Base-by-base conservation (phyloP, 37 sponge, comb jelly and placozoan genomes). In the Tethya wilhelma region DNA sequence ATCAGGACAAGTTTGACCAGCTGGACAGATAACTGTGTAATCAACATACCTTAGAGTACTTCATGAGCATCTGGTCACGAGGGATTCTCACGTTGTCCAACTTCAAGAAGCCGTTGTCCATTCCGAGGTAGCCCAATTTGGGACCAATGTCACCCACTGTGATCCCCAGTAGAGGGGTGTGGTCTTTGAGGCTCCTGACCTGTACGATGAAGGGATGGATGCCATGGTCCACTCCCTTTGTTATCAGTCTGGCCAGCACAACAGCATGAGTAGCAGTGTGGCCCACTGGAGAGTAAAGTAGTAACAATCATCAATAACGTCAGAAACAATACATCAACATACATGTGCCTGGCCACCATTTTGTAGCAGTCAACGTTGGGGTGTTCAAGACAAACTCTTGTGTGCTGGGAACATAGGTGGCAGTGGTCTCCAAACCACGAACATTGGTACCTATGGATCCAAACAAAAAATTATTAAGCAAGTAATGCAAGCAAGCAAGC, bases 131-230 rank as follows among this genome's bases (percentile, higher is more conserved):
- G 4, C 97, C 97, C 56, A 87, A 81, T 78, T 94, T 94, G 19
- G 95, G 92, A n/a, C 97, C 97, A 78, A 97, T 94, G 67, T 97
- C 96, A 37, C 97, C 97, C 19, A 97, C 86, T 43, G 81, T 85
- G 17, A 97, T 66, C 60, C 97, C 97, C 75, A 89, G 93, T 25
- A 94, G 67, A n/a, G 95, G 95, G 38, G 70, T 82, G 82, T 96
- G 96, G 78, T 93, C 87, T 58, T 96, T 74, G 34, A 96, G 74
- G 69, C 91, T 90, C 34, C 96, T 78, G 38, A 96, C 46, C 44
- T 96, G 96, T 2, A 96, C 91, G 3, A 96, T 79, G 82, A 96
- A 96, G 37, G 64, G 59, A 39, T 96, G 96, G 3, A 87, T 75
- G 20, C 96, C 96, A 60, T 70, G 69, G 46, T 90, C 90, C 30